Base-by-base conservation (phyloP, 2,797 vertebrate species). In the Taeniopygia guttata region DNA sequence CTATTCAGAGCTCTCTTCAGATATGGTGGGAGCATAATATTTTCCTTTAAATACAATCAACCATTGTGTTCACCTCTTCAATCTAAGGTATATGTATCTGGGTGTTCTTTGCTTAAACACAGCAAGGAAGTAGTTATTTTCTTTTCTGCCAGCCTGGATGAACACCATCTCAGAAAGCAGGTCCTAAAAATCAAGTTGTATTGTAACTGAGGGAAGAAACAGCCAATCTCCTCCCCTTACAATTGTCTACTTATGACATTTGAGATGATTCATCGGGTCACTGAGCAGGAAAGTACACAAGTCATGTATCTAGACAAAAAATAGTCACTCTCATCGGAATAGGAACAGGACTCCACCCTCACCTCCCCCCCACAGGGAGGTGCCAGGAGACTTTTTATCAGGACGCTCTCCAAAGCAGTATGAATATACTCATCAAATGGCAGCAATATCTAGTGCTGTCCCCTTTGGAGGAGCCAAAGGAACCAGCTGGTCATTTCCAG, bases 271-370 rank as follows among this genome's bases (percentile, higher is more conserved):
- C 29, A 18, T 36, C 25, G 7, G 11, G 29, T 81, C 43, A 58
- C 36, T 66, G 58, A 48, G 27, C 40, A 38, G 13, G 14, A 36
- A 22, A 78, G 25, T 56, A 45, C 7, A 6, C 25, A 48, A 51
- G 54, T 56, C n/a, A 55, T 2, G 1, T 4, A 19, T 68, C 51
- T 66, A 42, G 51, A 12, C 17, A 70, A 58, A 88, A 70, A 32
- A 2, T 11, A 43, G 22, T 59, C 12, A 8, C 5, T 79, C 3
- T 40, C 0, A 21, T 78, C 1, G 1, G 13, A 64, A 26, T 3
- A 56, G 20, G 38, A 80, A 12, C 10, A 63, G 32, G 10, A 70
- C 12, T 6, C 7, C 19, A 26, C 25, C 3, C 7, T 8, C 21
- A 25, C 22, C 27, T 1, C 7, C 8, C 18, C 22, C 2, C 6